Evolutionary conservation across 2,888 invertebrate species (phyloP).

Genomic region (Hermodice carunculata): DNA sequence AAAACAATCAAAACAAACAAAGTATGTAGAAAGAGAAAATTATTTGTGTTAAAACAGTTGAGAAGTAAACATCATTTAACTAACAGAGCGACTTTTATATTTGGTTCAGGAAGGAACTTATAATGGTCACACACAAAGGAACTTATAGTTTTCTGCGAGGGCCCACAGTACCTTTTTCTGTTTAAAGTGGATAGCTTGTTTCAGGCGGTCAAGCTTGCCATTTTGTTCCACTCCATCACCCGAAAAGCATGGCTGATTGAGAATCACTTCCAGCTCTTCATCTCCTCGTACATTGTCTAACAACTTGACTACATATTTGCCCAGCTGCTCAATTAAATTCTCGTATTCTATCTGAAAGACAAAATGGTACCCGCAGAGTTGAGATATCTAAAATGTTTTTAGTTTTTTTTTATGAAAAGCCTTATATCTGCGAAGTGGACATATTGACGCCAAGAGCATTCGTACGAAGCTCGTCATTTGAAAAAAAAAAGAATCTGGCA

Average conservation of each 20-base stretch:
- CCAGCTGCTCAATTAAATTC: constrained; percentile 59
- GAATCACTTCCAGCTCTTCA: constrained; percentile 63
- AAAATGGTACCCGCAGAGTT: not conserved
- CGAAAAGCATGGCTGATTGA: constrained; percentile 50
- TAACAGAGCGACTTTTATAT: too few species aligned
- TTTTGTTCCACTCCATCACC: constrained; percentile 22
- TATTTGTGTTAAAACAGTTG: not conserved
- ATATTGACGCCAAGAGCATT: constrained; percentile 57
- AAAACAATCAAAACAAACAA: too few species aligned
- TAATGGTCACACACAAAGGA: not conserved
- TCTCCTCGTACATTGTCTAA: constrained; percentile 64
- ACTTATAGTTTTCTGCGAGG: not conserved
- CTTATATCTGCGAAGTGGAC: too few species aligned
- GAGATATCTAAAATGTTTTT: not conserved
- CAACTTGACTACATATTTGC: constrained; percentile 64
- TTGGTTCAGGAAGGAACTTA: too few species aligned
- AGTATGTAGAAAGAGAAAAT: not conserved
- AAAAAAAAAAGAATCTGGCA: too few species aligned
- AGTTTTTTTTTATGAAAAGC: constrained; percentile 61
- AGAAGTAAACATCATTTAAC: not conserved
- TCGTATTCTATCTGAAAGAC: constrained; percentile 61
- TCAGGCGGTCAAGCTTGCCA: constrained; percentile 58
- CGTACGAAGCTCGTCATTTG: constrained; percentile 54
- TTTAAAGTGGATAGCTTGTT: constrained; percentile 61
- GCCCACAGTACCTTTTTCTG: constrained; percentile 68